Evolutionary conservation across 2,888 invertebrate genomes (phyloP).

Genomic region (Cheiracanthium punctorium): DNA sequence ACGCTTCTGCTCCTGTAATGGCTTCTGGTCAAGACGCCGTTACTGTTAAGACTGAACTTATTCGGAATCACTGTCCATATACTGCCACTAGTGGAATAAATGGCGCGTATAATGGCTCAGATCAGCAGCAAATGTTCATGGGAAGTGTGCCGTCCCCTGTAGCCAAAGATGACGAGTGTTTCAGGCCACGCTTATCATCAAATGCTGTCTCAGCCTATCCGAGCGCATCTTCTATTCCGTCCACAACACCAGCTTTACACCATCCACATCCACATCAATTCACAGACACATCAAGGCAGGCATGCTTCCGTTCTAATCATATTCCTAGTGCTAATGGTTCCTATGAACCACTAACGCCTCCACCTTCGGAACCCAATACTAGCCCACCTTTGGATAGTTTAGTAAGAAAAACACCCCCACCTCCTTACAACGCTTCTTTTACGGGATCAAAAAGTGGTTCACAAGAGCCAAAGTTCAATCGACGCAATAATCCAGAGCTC

Average conservation of each 20-base stretch:
- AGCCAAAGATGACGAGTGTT: slow-evolving; percentile 64
- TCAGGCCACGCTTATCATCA: slow-evolving; percentile 28
- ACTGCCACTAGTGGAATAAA: slow-evolving; percentile 13
- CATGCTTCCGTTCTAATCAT: slow-evolving; percentile 27
- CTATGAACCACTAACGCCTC: slow-evolving; percentile 86
- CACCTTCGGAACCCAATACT: slow-evolving; percentile 88
- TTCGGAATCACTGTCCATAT: slow-evolving; percentile 56
- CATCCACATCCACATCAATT: slow-evolving; percentile 29
- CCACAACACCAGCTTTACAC: slow-evolving; percentile 17
- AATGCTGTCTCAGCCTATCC: slow-evolving; percentile 22
- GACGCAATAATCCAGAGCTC: slow-evolving; percentile 96
- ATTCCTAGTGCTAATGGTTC: slow-evolving; percentile 31
- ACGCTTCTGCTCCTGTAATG: slow-evolving; percentile 12
- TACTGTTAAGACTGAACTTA: slow-evolving; percentile 55
- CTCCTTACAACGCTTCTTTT: slow-evolving; percentile 81
- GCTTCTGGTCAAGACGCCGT: slow-evolving; percentile 55
- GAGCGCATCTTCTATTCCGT: slow-evolving; percentile 34
- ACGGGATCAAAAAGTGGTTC: slow-evolving; percentile 74
- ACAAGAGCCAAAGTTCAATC: slow-evolving; percentile 84
- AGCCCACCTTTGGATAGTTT: slow-evolving; percentile 78
- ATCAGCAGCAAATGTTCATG: slow-evolving; percentile 43
- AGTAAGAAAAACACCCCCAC: slow-evolving; percentile 83
- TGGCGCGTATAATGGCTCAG: slow-evolving; percentile 27
- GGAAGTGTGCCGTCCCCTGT: slow-evolving; percentile 39
- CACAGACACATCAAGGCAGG: slow-evolving; percentile 26